Percentiles rank a stretch among this genome's conserved stretches.
These are phyloP conservation scores for Camelus bactrianus DNA, from an alignment of 2,113 vertebrate species.

Conservation along the genomic window DNA sequence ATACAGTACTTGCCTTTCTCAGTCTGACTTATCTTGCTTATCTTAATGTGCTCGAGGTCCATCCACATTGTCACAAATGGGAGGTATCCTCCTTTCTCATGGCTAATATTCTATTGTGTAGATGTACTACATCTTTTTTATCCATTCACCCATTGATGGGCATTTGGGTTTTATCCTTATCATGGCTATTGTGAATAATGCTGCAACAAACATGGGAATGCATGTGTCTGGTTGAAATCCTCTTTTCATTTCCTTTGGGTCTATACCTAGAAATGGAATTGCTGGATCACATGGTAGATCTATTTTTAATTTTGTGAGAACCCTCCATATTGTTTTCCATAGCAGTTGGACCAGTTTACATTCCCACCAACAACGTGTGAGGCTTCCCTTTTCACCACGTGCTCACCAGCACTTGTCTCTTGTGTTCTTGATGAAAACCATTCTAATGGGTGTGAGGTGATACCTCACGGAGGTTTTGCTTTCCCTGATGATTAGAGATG, in stretches of 20 bases:
- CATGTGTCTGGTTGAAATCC: not conserved
- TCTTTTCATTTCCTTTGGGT: not conserved
- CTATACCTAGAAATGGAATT: not conserved
- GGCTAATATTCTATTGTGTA: not conserved
- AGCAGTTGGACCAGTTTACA: no score
- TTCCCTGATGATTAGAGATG: not conserved
- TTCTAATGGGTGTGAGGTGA: not conserved
- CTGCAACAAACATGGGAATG: not conserved
- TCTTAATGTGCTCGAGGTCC: not conserved
- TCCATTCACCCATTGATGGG: not conserved
- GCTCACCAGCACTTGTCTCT: not conserved
- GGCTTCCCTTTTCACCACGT: not conserved
- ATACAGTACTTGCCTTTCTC: not conserved
- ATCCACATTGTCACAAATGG: not conserved
- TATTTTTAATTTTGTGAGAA: not conserved
- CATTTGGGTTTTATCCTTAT: not conserved
- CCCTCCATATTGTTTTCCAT: not conserved
- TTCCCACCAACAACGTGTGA: not conserved
- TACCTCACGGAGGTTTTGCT: not conserved
- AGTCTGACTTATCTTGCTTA: not conserved
- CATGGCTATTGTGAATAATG: not conserved
- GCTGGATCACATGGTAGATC: not conserved
- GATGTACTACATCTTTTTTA: not conserved
- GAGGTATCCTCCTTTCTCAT: not conserved
- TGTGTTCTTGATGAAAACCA: not conserved